These are phyloP conservation scores for Lasioglossum baleicum DNA, from an alignment of 1,140 invertebrate species.

Conservation along the genomic window DNA sequence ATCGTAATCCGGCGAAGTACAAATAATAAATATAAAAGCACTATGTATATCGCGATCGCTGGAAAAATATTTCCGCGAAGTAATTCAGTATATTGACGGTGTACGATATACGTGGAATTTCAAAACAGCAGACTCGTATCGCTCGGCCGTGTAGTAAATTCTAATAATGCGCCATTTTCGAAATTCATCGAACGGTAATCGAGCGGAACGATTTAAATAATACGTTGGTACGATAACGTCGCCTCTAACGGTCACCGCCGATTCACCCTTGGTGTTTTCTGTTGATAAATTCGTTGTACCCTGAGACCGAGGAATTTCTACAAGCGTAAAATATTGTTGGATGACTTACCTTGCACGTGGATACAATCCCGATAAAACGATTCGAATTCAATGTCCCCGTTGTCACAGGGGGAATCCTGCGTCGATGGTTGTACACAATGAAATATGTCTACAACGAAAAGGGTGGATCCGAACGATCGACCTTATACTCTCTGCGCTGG, in stretches of 20 bases:
- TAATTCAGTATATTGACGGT: neutral
- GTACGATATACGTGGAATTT: neutral
- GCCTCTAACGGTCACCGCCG: neutral
- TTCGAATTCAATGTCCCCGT: neutral
- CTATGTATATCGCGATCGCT: neutral
- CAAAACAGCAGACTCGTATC: neutral
- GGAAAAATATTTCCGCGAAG: neutral
- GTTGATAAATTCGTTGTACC: neutral
- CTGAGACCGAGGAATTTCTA: neutral
- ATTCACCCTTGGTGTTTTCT: too few relatives aligned
- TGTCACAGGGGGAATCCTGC: neutral
- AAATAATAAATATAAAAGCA: neutral
- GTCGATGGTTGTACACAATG: neutral
- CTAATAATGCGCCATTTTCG: too few relatives aligned
- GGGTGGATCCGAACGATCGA: neutral
- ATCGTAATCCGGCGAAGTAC: too few relatives aligned
- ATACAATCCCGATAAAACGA: constrained; percentile 37
- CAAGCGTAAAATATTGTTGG: neutral
- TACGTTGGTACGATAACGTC: neutral
- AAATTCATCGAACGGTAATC: too few relatives aligned
- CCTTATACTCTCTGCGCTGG: neutral
- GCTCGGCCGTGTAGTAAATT: too few relatives aligned
- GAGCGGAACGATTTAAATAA: too few relatives aligned
- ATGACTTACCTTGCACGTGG: constrained; percentile 31
- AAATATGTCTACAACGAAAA: constrained; percentile 9